Percentiles rank a stretch among this genome's conserved stretches.
Evolutionary conservation across 2,797 vertebrate genomes (phyloP).

Genomic region (Bucorvus abyssinicus): DNA sequence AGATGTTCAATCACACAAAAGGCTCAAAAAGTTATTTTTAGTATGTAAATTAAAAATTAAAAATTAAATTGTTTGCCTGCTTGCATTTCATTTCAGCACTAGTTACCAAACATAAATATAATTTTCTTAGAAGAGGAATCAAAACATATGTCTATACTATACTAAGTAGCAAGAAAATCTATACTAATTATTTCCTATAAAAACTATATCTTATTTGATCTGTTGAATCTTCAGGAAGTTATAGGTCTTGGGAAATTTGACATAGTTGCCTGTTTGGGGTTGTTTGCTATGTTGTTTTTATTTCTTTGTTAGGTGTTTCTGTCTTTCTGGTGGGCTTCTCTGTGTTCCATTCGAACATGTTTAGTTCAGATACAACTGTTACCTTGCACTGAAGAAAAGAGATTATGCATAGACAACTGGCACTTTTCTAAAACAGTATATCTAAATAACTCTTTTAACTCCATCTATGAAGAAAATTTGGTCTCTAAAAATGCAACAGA

Average conservation of each 20-base stretch:
- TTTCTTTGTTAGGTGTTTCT: neutral
- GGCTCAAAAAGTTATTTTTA: neutral
- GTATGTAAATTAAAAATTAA: neutral
- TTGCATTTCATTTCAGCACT: neutral
- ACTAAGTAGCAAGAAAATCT: neutral
- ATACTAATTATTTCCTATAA: neutral
- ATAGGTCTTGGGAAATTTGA: neutral
- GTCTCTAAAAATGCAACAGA: neutral
- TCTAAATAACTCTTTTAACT: neutral
- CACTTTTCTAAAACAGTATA: neutral
- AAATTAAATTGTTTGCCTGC: neutral
- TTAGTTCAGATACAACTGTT: neutral
- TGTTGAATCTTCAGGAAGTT: neutral
- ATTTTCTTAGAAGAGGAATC: neutral
- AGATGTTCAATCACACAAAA: neutral
- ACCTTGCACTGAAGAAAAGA: neutral
- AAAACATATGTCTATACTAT: neutral
- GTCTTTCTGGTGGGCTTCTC: neutral
- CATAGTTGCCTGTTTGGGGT: neutral
- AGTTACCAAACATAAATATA: neutral
- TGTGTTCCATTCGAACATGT: neutral
- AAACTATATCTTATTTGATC: neutral
- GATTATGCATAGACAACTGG: neutral
- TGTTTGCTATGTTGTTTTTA: neutral
- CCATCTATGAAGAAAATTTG: neutral